A percentile compares a stretch with the other conserved stretches of the same genome.
These are phyloP conservation scores for Geophilus truncorum DNA, from an alignment of 2,888 invertebrate genomes.

Conservation along the genomic window DNA sequence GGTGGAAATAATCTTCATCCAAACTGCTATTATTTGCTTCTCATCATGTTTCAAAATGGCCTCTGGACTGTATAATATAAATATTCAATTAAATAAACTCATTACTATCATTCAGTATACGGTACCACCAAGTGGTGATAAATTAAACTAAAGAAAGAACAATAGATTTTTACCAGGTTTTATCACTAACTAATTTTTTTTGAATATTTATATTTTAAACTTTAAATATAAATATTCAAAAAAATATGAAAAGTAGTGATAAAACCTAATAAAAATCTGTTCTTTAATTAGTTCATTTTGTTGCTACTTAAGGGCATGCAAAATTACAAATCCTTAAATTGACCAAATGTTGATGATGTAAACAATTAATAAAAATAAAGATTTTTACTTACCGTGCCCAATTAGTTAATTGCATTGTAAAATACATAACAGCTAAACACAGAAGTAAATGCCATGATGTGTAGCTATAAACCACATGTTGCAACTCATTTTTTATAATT, in stretches of 20 bases:
- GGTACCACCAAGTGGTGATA: no score
- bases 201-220: not conserved
- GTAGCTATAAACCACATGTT: conserved; percentile 50
- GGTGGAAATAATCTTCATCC: conserved; percentile 52
- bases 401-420: conserved; percentile 53
- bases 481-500: conserved; percentile 48
- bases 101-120: no score
- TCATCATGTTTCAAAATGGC: conserved; percentile 49
- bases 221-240: no score
- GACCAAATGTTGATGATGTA: no score
- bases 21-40: conserved; percentile 51
- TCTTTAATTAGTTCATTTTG: no score
- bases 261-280: no score
- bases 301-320: no score
- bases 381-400: conserved; percentile 53
- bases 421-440: conserved; percentile 49
- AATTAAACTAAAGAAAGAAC: no score
- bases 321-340: no score
- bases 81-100: not conserved
- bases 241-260: no score
- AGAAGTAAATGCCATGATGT: conserved; percentile 52
- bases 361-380: no score
- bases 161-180: no score
- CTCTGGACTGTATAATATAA: conserved; percentile 49
- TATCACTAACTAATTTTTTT: not conserved